Evolutionary conservation across 1,140 invertebrate species (phyloP).

Genomic region (Saxidomus purpurata): DNA sequence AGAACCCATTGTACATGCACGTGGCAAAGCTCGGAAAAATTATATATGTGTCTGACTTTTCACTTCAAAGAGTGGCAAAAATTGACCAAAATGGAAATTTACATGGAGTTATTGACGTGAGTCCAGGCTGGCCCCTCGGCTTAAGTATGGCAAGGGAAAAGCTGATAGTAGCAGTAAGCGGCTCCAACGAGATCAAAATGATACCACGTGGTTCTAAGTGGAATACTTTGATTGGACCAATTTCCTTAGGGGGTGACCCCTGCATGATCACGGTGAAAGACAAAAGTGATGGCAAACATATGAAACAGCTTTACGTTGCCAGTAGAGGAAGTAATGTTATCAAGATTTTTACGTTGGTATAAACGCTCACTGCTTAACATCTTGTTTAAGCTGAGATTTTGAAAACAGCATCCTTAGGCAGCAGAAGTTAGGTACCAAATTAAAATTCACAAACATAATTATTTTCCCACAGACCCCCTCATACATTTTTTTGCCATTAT

Average conservation of each 20-base stretch:
- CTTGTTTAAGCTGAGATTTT: no score
- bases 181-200: background rate
- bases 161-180: slow-evolving; percentile 13
- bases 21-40: slow-evolving; percentile 25
- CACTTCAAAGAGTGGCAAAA: slow-evolving; percentile 11
- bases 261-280: background rate
- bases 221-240: background rate
- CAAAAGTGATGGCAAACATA: background rate
- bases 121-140: slow-evolving; percentile 27
- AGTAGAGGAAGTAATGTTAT: background rate
- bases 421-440: no score
- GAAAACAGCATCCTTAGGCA: no score
- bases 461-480: no score
- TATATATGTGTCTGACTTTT: slow-evolving; percentile 40
- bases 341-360: slow-evolving; percentile 19
- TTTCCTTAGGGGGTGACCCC: background rate
- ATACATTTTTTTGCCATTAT: no score
- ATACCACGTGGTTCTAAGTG: background rate
- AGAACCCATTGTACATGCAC: slow-evolving; percentile 42
- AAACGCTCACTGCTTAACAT: no score
- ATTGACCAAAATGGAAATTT: slow-evolving; percentile 45
- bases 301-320: slow-evolving; percentile 32
- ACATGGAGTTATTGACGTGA: slow-evolving; percentile 4
- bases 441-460: no score
- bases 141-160: background rate